Conservation (phyloP, 2,113 vertebrate genomes). For the Phocoena phocoena region DNA sequence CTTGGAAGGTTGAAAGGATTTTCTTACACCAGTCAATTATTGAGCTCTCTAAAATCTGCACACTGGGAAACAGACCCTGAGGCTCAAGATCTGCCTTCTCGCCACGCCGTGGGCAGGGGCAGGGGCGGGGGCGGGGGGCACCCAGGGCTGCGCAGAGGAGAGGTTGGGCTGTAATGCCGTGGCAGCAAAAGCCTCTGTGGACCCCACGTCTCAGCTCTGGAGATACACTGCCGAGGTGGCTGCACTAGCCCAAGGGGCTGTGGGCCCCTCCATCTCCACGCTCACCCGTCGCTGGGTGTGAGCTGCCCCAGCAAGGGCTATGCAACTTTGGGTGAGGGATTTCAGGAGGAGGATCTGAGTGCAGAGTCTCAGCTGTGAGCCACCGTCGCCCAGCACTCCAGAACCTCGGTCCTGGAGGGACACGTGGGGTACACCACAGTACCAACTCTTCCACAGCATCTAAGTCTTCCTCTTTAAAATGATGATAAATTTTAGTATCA, state of each 20-base stretch:
- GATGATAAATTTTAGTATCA: neutral
- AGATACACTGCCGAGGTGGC: rapidly evolving
- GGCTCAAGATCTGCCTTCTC: neutral
- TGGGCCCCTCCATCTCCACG: rapidly evolving
- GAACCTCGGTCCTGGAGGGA: neutral
- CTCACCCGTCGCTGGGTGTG: rapidly evolving
- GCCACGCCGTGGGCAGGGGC: rapidly evolving
- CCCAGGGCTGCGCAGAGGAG: rapidly evolving
- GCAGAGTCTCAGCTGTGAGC: neutral
- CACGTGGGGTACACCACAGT: rapidly evolving
- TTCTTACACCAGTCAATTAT: neutral
- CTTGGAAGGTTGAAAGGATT: rapidly evolving
- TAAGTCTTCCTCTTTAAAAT: neutral
- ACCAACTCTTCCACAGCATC: neutral
- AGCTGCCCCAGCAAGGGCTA: rapidly evolving
- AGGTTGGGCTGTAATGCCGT: rapidly evolving
- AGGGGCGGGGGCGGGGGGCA: rapidly evolving
- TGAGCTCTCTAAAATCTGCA: rapidly evolving
- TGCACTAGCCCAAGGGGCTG: neutral
- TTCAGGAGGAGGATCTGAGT: neutral
- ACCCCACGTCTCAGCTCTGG: neutral
- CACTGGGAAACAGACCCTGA: neutral
- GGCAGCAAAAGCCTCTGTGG: neutral
- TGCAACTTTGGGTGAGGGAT: neutral
- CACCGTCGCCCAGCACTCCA: rapidly evolving